Evolutionary conservation across 2,113 vertebrate species (phyloP), one percentile per base, ranked within the genome.

Genomic region (Etheostoma cragini): DNA sequence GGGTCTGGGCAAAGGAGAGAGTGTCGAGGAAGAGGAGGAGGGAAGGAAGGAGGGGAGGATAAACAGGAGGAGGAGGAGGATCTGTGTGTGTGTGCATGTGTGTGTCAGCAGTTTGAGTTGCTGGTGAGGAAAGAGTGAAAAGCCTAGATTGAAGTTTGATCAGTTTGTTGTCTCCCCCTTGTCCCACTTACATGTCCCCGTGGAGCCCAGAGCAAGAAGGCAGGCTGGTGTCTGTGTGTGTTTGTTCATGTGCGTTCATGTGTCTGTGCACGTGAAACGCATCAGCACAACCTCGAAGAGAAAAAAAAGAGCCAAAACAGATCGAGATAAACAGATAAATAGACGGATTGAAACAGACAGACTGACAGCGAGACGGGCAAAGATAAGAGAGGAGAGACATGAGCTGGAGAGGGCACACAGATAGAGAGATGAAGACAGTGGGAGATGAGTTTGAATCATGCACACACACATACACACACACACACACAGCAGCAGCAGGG

Each of bases 131-230:
- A 69, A 72, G 79, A 84, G 87, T 83, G 84, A 86, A 92, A 90
- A 90, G 78, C 80, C 65, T 46, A 88, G 89, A 87, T 47, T 91
- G 85, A 90, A 89, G 93, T 91, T 93, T 90, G 82, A 91, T 93
- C 87, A 91, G 90, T 92, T 88, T 87, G 81, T 85, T 90, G 68
- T 85, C 86, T 81, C 86, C 88, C 88, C 83, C 87, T 69, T 82
- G 91, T 92, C 92, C 90, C 90, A 94, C 89, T 94, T 94, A 85
- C 84, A 72, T 74, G 80, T 92, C 89, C 91, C 92, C 67, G n/a
- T 56, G 89, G 91, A 92, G 72, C 78, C 64, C 81, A 72, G 67
- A 87, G 83, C 83, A 78, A 72, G 81, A 81, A 84, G 68, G 68
- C 79, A 80, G 57, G 57, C 56, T 60, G 62, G 69, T 65, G 78